These are phyloP conservation scores for Rosalia funebris DNA, from an alignment of 2,888 invertebrate species.

Conservation along the genomic window DNA sequence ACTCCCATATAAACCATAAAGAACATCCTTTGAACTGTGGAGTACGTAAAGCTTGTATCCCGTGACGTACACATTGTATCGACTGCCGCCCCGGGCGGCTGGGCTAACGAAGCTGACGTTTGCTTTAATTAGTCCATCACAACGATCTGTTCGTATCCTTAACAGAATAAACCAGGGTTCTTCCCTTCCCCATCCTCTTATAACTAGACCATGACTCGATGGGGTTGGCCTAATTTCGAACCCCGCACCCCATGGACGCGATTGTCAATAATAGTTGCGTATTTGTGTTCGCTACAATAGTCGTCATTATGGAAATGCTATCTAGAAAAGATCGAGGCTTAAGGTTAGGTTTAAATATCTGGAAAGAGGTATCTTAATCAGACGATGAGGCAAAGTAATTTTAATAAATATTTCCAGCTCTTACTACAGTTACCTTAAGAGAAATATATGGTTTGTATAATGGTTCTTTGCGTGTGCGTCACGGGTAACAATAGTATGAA, in stretches of 20 bases:
- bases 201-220: constrained; percentile 1
- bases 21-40: not conserved
- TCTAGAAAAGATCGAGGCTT: no score
- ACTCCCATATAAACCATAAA: not conserved
- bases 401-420: no score
- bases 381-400: no score
- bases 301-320: no score
- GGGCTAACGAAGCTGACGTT: constrained; percentile 51
- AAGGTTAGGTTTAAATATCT: no score
- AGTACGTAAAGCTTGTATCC: not conserved
- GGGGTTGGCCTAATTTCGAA: not conserved
- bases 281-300: no score
- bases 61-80: not conserved
- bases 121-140: constrained; percentile 53
- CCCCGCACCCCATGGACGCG: not conserved
- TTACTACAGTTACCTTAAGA: no score
- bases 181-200: constrained; percentile 25
- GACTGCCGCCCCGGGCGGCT: constrained; percentile 39
- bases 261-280: no score
- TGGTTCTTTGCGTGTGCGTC: no score
- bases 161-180: constrained; percentile 47
- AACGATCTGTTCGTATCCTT: constrained; percentile 49
- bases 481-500: no score
- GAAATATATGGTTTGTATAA: no score
- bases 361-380: no score